These are phyloP conservation scores for Actinia tenebrosa DNA, from an alignment of 64 coral and sea anemone genomes.

Conservation along the genomic window DNA sequence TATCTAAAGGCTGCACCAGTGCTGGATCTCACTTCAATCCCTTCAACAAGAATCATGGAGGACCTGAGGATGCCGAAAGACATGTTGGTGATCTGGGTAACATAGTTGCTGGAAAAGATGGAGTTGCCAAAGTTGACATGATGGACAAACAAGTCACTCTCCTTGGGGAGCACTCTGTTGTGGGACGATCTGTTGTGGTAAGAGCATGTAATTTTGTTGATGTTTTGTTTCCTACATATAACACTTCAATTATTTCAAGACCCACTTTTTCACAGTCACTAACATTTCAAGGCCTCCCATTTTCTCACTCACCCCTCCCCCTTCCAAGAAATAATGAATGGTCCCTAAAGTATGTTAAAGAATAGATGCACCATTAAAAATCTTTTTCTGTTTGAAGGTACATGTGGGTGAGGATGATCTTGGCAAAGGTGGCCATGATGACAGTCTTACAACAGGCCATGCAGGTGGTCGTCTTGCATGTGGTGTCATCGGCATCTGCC, in stretches of 20 bases:
- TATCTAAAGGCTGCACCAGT: conserved; percentile 38
- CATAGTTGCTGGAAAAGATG: conserved; percentile 33
- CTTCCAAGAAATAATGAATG: no score
- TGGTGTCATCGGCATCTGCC: conserved; percentile 68
- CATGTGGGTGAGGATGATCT: conserved; percentile 65
- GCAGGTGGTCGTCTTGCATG: conserved; percentile 65
- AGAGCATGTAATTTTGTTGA: neutral
- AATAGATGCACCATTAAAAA: neutral
- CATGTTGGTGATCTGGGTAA: conserved; percentile 81
- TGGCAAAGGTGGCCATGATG: conserved; percentile 63
- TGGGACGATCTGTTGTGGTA: conserved; percentile 79
- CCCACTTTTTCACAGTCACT: no score
- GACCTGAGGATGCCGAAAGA: conserved; percentile 68
- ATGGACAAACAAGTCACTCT: conserved; percentile 47
- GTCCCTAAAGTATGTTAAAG: no score
- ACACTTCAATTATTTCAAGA: no score
- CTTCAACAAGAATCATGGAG: conserved; percentile 68
- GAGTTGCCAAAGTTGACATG: conserved; percentile 63
- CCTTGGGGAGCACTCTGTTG: conserved; percentile 53
- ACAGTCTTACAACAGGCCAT: conserved; percentile 69
- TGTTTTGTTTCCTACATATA: no score
- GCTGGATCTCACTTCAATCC: conserved; percentile 88
- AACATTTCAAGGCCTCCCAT: no score
- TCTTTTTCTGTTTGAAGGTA: conserved; percentile 26
- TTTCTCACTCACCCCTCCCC: no score